Evolutionary conservation across 1,140 invertebrate genomes (phyloP), one percentile per base, ranked within the genome.

Genomic region (Acromyrmex echinatior): DNA sequence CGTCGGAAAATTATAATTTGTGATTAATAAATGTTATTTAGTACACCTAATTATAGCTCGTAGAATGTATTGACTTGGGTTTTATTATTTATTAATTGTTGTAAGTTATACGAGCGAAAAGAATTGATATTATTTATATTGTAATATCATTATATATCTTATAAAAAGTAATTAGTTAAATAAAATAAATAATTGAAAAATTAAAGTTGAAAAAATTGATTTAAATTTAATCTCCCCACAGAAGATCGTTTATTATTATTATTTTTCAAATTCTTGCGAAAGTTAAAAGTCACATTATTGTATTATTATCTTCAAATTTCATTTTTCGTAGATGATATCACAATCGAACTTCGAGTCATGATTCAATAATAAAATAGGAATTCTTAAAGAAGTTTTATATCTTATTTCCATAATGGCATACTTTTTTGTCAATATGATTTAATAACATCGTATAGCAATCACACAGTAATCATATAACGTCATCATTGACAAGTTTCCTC

Each of bases 341-440:
- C 35, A 16, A 16, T 51, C 7, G 10, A 45, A 3, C 2, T 51
- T 65, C 14, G 28, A 78, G n/a, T 39, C 18, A 65, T n/a, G 39
- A 78, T 65, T 63, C 25, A 51, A 51, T 45, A 31, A 21, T 18
- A 21, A 9, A 66, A 35, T n/a, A 65, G n/a, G 1, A 66, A 66
- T 18, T 35, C 31, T 21, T 51, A 28, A 25, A 51, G 18, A 51
- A 49, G n/a, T 56, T 45, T 77, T 31, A 39, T 4, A 18, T 62
- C 14, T 77, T 45, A 28, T 62, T 62, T 77, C 21, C 58, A 28
- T 10, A 49, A 45, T 45, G 9, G 2, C 10, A 28, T 4, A 45
- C 63, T 56, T 39, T 51, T 71, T 82, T 28, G 21, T 49, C 21
- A 45, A 14, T 71, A 73, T n/a, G 16, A 16, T 58, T 82, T n/a